Base-by-base conservation (phyloP, 2,797 vertebrate genomes). In the Alectoris magna region DNA sequence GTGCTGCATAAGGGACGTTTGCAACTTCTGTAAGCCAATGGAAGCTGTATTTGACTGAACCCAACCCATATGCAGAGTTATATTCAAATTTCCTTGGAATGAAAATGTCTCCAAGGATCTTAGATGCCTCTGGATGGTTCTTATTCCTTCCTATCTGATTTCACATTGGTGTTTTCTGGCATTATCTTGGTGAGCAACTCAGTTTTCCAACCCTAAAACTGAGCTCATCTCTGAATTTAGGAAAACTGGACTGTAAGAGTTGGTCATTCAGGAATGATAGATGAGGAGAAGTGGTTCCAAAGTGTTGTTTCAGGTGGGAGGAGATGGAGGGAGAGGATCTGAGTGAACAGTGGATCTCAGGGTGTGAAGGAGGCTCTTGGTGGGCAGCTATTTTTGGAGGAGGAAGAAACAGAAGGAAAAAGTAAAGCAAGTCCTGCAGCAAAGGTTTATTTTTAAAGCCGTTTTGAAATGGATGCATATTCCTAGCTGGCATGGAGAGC, bases 11-110 rank as follows among this genome's bases (percentile, higher is more conserved):
- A 67, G 48, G 29, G n/a, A 7, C 31, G 55, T 39, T 39, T 31
- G 5, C n/a, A 73, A 26, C 51, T 70, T 38, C 7, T 29, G 0
- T 14, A 18, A 39, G 31, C 23, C 60, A 11, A 0, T 14, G 29
- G 49, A 63, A 70, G 43, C 38, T 76, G 38, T 2, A 0, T 38
- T 64, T 41, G 38, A 5, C 51, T 46, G 74, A 41, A 76, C 38
- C 11, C 62, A 3, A 27, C 17, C 43, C 24, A 51, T 41, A 49
- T 14, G 18, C 38, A 15, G 41, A 80, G 16, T 74, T 6, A 2
- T 1, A 10, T 74, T 88, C 51, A 29, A 4, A 56, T 68, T 64
- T n/a, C 48, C 39, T 7, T 29, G 23, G 48, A 15, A 23, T 39
- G 19, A 16, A 70, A 66, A 74, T 4, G 6, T 68, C 70, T 41